A percentile compares a stretch with the other conserved stretches of the same genome.
Evolutionary conservation across 2,797 vertebrate species (phyloP).

Genomic region (Poecilia velifera): DNA sequence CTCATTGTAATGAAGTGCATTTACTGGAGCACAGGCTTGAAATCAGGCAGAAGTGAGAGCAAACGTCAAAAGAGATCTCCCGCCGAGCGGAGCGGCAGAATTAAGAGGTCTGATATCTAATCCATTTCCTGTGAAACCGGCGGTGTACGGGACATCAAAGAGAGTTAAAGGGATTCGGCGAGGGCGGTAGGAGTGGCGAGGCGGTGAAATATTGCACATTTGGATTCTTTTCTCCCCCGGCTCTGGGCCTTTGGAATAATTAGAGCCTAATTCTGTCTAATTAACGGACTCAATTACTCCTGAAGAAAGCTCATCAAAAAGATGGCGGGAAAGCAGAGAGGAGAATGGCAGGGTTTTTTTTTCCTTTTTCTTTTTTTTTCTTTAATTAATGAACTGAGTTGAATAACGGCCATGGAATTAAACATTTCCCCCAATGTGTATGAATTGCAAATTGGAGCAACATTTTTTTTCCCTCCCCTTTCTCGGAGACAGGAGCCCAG

Average conservation of each 20-base stretch:
- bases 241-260: conserved; percentile 84
- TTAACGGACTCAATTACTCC: conserved; percentile 87
- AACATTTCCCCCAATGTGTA: conserved; percentile 84
- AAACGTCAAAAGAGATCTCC: conserved; percentile 78
- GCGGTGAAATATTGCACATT: conserved; percentile 80
- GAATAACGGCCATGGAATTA: conserved; percentile 83
- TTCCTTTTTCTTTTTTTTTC: conserved; percentile 61
- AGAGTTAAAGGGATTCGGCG: conserved; percentile 75
- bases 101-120: conserved; percentile 78
- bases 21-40: conserved; percentile 73
- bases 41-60: conserved; percentile 77
- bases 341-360: conserved; percentile 73
- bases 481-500: conserved; percentile 73
- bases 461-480: conserved; percentile 46
- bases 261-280: conserved; percentile 87
- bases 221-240: conserved; percentile 73
- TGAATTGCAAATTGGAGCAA: conserved; percentile 82
- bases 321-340: conserved; percentile 80
- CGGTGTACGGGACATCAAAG: conserved; percentile 77
- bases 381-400: conserved; percentile 86
- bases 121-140: conserved; percentile 80
- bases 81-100: conserved; percentile 73
- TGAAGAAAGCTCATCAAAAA: conserved; percentile 86
- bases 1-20: conserved; percentile 83
- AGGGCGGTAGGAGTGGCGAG: conserved; percentile 69